Evolutionary conservation across 1,140 invertebrate genomes (phyloP).

Genomic region (Dolichoris vasculosae): DNA sequence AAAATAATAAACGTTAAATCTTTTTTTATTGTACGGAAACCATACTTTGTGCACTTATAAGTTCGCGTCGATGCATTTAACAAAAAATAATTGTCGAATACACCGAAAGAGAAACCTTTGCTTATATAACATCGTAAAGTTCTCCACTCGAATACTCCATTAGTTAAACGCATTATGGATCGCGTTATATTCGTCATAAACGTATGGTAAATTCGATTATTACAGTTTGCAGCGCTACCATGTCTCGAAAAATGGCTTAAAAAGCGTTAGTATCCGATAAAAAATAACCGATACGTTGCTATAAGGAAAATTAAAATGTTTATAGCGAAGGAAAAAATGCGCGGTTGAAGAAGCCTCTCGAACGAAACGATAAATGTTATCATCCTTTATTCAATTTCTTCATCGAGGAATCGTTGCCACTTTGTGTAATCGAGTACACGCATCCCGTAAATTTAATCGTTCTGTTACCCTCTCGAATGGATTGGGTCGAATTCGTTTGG

Average conservation of each 20-base stretch:
- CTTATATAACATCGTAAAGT: no score
- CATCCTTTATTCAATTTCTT: neutral
- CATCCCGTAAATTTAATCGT: neutral
- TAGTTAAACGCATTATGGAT: no score
- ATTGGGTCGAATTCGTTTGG: neutral
- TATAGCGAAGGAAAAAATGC: neutral
- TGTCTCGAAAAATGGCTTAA: no score
- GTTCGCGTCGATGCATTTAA: no score
- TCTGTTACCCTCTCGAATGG: neutral
- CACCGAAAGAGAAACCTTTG: no score
- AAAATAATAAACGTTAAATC: no score
- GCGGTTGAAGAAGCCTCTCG: neutral
- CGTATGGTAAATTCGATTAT: neutral
- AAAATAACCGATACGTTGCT: neutral
- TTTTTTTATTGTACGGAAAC: no score
- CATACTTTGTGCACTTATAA: no score
- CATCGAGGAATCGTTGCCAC: neutral
- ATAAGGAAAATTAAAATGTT: neutral
- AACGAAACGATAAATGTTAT: neutral
- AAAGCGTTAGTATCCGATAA: neutral
- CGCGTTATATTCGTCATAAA: no score
- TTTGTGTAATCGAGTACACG: neutral
- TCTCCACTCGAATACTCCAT: no score
- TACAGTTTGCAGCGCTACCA: no score
- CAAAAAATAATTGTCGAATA: no score